A percentile compares a stretch with the other conserved stretches of the same genome.
Conservation (phyloP, 2,888 invertebrate genomes). For the Corythucha ciliata region DNA sequence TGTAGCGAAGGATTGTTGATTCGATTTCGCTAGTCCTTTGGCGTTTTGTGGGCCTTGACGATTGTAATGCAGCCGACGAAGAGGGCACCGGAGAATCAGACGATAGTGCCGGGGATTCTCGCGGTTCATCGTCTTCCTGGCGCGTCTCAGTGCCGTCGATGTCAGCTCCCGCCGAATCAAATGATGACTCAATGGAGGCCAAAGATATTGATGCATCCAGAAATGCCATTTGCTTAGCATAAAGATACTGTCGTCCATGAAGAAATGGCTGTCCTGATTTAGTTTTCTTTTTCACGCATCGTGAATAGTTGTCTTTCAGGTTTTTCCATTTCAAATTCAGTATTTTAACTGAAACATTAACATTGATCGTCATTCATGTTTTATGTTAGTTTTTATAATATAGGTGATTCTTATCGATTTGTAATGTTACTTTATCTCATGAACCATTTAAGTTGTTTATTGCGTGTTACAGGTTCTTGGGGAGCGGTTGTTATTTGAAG, state of each 20-base stretch:
- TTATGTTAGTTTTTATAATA: too few species aligned
- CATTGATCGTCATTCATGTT: too few species aligned
- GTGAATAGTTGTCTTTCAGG: not conserved
- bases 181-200: slow-evolving; percentile 11
- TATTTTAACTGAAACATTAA: slow-evolving; percentile 9
- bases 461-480: slow-evolving; percentile 23
- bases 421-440: too few species aligned
- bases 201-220: slow-evolving; percentile 17
- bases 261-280: slow-evolving; percentile 20
- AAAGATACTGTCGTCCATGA: slow-evolving; percentile 15
- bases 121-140: not conserved
- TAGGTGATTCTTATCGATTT: too few species aligned
- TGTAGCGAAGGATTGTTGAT: not conserved
- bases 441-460: too few species aligned
- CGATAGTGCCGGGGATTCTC: not conserved
- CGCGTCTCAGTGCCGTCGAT: too few species aligned
- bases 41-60: too few species aligned
- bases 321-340: not conserved
- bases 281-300: slow-evolving; percentile 5
- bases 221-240: slow-evolving; percentile 23
- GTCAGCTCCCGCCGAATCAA: too few species aligned
- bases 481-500: slow-evolving; percentile 21
- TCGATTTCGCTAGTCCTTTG: not conserved
- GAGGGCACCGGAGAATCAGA: not conserved
- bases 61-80: not conserved